These are phyloP conservation scores for Brachyistius frenatus DNA, from an alignment of 2,113 vertebrate genomes.

Conservation along the genomic window DNA sequence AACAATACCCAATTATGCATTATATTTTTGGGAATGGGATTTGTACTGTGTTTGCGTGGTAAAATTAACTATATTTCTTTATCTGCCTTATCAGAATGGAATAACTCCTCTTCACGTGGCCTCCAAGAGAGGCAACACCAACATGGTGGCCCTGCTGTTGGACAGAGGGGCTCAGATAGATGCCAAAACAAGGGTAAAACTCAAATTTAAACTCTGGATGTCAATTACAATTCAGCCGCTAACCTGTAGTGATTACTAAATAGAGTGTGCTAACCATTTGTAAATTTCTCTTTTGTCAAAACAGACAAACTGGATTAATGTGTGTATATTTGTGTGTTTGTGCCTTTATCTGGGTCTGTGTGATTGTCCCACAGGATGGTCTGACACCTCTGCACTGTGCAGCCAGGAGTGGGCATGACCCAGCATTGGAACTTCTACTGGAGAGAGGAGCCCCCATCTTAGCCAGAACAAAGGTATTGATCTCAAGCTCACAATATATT, in stretches of 20 bases:
- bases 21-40: not conserved
- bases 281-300: not conserved
- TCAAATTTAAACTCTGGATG: not conserved
- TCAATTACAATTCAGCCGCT: not conserved
- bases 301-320: not conserved
- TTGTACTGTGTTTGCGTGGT: not conserved
- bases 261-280: not conserved
- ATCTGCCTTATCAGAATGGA: conserved; percentile 87
- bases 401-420: conserved; percentile 95
- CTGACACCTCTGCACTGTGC: conserved; percentile 97
- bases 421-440: conserved; percentile 92
- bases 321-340: not conserved
- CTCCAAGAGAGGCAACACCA: conserved; percentile 96
- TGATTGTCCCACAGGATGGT: conserved; percentile 87
- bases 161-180: conserved; percentile 97
- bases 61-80: conserved; percentile 22
- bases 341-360: not conserved
- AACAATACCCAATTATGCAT: not conserved
- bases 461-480: conserved; percentile 93
- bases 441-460: conserved; percentile 94
- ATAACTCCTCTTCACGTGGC: conserved; percentile 99
- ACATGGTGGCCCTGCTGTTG: conserved; percentile 96
- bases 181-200: conserved; percentile 96
- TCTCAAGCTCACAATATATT: not conserved
- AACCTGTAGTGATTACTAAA: no score